Evolutionary conservation across 2,888 invertebrate species (phyloP).

Genomic region (Lycophotia porphyrea): DNA sequence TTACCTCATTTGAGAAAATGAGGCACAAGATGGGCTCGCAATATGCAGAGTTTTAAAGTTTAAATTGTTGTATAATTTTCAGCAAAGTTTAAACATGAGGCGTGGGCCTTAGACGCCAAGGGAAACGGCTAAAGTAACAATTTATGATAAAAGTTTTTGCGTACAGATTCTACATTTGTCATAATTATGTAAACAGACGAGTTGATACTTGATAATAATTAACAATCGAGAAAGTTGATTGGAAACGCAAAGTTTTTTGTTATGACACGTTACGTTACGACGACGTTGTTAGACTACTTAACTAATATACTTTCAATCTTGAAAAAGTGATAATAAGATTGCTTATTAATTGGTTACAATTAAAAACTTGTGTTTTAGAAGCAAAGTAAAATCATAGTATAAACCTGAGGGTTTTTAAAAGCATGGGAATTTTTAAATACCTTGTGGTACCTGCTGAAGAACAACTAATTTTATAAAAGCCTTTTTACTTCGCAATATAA

Average conservation of each 20-base stretch:
- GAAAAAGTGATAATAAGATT: neutral
- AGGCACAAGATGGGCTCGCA: neutral
- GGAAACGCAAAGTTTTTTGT: neutral
- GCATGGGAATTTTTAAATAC: neutral
- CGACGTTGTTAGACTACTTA: neutral
- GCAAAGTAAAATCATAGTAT: no score
- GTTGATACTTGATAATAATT: constrained; percentile 32
- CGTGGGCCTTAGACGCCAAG: constrained; percentile 35
- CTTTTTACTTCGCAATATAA: constrained; percentile 25
- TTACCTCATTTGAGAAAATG: neutral
- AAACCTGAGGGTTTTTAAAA: no score
- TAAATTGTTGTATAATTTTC: constrained; percentile 53
- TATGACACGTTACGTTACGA: neutral
- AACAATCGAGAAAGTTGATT: constrained; percentile 35
- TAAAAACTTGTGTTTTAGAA: no score
- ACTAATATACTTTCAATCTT: neutral
- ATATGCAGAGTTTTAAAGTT: constrained; percentile 36
- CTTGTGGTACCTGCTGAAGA: neutral
- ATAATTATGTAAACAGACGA: constrained; percentile 49
- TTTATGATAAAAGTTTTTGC: constrained; percentile 58
- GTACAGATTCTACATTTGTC: constrained; percentile 48
- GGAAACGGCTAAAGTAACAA: constrained; percentile 44
- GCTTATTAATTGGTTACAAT: no score
- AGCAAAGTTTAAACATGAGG: constrained; percentile 45
- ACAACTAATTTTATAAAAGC: constrained; percentile 29